Percentiles rank a stretch among this genome's conserved stretches.
Evolutionary conservation across 2,797 vertebrate species (phyloP).

Genomic region (Xiphorhynchus erythropygius): DNA sequence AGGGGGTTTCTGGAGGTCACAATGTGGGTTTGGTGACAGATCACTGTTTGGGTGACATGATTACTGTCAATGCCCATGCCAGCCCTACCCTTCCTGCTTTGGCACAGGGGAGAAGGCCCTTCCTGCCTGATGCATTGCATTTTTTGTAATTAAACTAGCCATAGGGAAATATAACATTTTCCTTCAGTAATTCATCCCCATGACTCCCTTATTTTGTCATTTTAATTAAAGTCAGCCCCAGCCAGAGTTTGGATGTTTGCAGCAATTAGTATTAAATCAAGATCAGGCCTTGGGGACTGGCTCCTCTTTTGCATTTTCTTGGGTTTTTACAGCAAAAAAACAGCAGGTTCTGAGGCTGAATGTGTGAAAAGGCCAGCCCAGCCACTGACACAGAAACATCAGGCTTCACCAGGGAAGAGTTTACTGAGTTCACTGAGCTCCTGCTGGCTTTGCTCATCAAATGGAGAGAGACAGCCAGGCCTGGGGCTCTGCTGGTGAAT

Average conservation of each 20-base stretch:
- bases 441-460: background rate
- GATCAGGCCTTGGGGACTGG: background rate
- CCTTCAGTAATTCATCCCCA: conserved; percentile 36
- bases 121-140: background rate
- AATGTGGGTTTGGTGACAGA: background rate
- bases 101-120: background rate
- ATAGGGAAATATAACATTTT: conserved; percentile 11
- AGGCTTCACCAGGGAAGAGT: background rate
- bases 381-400: rapidly evolving
- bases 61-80: background rate
- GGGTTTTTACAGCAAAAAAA: background rate
- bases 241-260: background rate
- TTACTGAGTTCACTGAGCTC: background rate
- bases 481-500: rapidly evolving
- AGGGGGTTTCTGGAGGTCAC: background rate
- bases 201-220: conserved; percentile 30
- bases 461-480: background rate
- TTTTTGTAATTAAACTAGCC: conserved; percentile 47
- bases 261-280: conserved; percentile 45
- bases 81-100: background rate
- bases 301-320: background rate
- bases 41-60: background rate
- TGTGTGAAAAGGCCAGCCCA: background rate
- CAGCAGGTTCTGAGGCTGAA: background rate
- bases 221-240: conserved; percentile 66